Base-by-base conservation (phyloP, 2,113 vertebrate genomes). In the Trochalopteron elliotii region DNA sequence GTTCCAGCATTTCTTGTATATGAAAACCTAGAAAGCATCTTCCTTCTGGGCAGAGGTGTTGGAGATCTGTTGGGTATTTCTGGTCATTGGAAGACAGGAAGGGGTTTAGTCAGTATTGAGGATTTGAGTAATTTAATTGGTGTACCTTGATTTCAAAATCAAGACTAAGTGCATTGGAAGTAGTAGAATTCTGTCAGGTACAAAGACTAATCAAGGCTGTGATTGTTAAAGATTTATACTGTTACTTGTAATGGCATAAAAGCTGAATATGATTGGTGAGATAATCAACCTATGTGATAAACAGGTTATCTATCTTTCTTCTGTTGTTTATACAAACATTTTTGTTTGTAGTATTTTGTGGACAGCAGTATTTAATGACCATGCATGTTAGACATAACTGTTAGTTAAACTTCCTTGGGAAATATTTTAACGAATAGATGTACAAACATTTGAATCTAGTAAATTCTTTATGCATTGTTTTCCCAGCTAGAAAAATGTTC, bases 21-120 rank as follows among this genome's bases (percentile, higher is more conserved):
- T 70, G 59, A 81, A 96, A 95, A 88, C 75, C 87, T 96, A 96
- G 94, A 94, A 96, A 92, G 90, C 37, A 5, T 56, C 23, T 49
- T 49, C 22, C 10, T 69, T 74, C 74, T 90, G 70, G 87, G 68
- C 77, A 74, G 47, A 68, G 30, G 5, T 37, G 15, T 20, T 86
- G 59, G 55, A 65, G 19, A 35, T 83, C 1, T 0, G 17, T 18
- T 74, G 6, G 8, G 8, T 47, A 27, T 56, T 35, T 25, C 42
- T 33, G 65, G 35, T 30, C 56, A 19, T 8, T 49, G 37, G 49
- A 82, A 65, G 71, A 64, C 13, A 24, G 31, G 44, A 56, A 76
- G 37, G 17, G 30, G 53, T 76, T 37, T 42, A 37, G 16, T 57
- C 19, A 83, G 12, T 76, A 52, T 30, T 85, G 42, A 74, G 21